Base-by-base conservation (phyloP, 2,113 vertebrate genomes). In the Scortum barcoo region DNA sequence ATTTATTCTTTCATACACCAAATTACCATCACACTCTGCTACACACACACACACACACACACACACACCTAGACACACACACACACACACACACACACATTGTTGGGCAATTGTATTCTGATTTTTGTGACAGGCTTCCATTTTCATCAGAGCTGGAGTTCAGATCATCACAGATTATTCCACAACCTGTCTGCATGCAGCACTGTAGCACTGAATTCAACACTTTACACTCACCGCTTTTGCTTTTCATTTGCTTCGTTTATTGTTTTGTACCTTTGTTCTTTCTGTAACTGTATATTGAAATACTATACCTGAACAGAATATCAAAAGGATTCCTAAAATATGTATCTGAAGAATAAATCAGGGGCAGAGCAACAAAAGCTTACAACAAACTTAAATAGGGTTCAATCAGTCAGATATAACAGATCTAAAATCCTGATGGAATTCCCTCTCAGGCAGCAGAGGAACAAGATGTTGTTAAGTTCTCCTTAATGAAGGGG, bases 1-100 rank as follows among this genome's bases (percentile, higher is more conserved):
- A 93, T 94, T 95, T 95, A 93, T 95, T 95, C 94, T 91, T 94
- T 93, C 90, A 91, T 94, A 93, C 88, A 93, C 86, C 90, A 88
- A 93, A 95, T 94, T 92, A 90, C 79, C 78, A 89, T 86, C 50
- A 73, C 87, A 77, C 88, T 20, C 66, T 42, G 40, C 57, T 79
- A 33, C 33, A 54, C 63, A 77, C 48, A 50, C 8, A 7, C 65
- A 56, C 80, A 78, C 76, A 63, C 74, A 83, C 14, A 60, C 51
- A 71, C 56, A 54, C 26, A 50, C 42, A 77, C 70, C 62, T 62
- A 68, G 75, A 76, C 69, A 51, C 78, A 63, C 48, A 68, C 82
- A 86, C 77, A 56, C 75, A 84, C 9, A 71, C 33, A 68, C 42
- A 53, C 66, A 51, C 53, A 75, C 74, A 72, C 78, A 54, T 60